Base-by-base conservation (phyloP, 2,888 invertebrate genomes). In the Acronicta leporina region DNA sequence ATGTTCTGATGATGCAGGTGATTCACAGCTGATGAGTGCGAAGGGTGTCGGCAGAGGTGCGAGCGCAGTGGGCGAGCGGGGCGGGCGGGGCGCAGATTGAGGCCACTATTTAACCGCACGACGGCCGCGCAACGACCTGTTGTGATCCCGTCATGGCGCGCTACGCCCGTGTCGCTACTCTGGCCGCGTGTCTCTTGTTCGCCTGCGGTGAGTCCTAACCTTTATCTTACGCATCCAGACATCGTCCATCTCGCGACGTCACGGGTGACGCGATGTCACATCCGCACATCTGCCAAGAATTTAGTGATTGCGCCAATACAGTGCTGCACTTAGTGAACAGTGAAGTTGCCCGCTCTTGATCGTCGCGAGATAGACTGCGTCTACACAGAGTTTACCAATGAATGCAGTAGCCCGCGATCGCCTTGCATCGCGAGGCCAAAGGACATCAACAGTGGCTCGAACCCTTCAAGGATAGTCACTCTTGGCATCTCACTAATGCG, bases 91-190 rank as follows among this genome's bases (percentile, higher is more conserved):
- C 90, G 89, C 87, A 87, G 91, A 94, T 94, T 94, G 94, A 94
- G 94, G 94, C 92, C 93, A 94, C 88, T 95, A 95, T 95, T 94
- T 94, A 94, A 94, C 88, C 88, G 91, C 90, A 87, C 89, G 87
- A 87, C 91, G 87, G 90, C 90, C 92, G 93, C 94, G 91, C 92
- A 89, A 84, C 94, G 94, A 94, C 94, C 94, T 95, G 94, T 95
- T 94, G 94, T 94, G 95, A 94, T 93, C 93, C 94, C 93, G 94
- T 90, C 94, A 95, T 95, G 95, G 94, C 94, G 94, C 94, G 93
- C 91, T 91, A 91, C 94, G 94, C 92, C 91, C 92, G 93, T 94
- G 92, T 95, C 93, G 90, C 94, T 92, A 89, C 93, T 91, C 89
- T 94, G 90, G 92, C 92, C 93, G 94, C 92, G 92, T 94, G 94